These are phyloP conservation scores for Leuciscus idus DNA, from an alignment of 2,113 vertebrate species.

Conservation along the genomic window DNA sequence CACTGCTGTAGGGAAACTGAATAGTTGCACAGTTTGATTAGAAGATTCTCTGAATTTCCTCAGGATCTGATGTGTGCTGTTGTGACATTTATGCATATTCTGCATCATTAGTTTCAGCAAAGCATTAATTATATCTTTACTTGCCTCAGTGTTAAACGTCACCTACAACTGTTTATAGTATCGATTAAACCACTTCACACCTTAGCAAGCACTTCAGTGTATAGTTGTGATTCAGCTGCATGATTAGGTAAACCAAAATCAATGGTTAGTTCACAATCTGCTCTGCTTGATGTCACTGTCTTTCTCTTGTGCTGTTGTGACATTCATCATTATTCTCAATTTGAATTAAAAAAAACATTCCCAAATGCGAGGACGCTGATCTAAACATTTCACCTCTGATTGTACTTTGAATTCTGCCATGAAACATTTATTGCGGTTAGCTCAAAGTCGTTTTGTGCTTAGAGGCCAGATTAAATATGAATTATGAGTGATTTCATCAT, in stretches of 20 bases:
- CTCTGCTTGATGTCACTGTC: background rate
- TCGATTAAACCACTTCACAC: constrained; percentile 13
- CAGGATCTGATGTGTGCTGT: background rate
- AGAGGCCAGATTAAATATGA: constrained; percentile 1
- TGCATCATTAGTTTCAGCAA: constrained; percentile 2
- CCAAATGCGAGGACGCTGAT: background rate
- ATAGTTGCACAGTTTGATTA: background rate
- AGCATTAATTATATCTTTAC: background rate
- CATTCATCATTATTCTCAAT: background rate
- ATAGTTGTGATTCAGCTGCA: background rate
- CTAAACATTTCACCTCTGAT: background rate
- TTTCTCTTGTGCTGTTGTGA: background rate
- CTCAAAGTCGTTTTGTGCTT: background rate
- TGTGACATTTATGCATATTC: constrained; percentile 22
- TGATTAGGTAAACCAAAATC: background rate
- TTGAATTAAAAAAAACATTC: too few relatives aligned
- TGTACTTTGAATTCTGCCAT: background rate
- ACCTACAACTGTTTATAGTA: background rate
- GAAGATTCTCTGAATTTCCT: background rate
- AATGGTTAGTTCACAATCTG: background rate
- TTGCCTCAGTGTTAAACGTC: background rate
- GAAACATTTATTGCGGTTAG: background rate
- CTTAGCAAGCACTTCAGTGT: background rate
- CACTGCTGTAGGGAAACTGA: background rate
- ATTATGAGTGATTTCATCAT: background rate